These are phyloP conservation scores for Coenonympha glycerion DNA, from an alignment of 2,888 invertebrate genomes.

Conservation along the genomic window DNA sequence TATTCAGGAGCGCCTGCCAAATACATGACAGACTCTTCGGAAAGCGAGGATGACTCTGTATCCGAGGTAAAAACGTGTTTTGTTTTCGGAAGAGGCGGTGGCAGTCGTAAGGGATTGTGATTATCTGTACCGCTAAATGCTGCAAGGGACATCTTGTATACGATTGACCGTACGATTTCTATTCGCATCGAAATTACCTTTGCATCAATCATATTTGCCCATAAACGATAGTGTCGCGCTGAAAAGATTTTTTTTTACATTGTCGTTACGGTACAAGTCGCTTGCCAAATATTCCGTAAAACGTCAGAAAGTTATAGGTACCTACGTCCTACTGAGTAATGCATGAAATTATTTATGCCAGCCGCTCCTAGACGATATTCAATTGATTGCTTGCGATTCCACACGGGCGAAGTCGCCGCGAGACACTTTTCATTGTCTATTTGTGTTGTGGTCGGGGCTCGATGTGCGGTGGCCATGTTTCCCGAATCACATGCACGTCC, in stretches of 20 bases:
- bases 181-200: slow-evolving; percentile 47
- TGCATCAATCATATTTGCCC: slow-evolving; percentile 41
- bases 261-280: slow-evolving; percentile 64
- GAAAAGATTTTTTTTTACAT: slow-evolving; percentile 49
- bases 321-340: slow-evolving; percentile 72
- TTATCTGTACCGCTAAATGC: slow-evolving; percentile 78
- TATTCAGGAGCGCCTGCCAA: slow-evolving; percentile 88
- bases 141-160: slow-evolving; percentile 82
- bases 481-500: slow-evolving; percentile 70
- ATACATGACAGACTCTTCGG: slow-evolving; percentile 95
- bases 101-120: slow-evolving; percentile 73
- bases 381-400: slow-evolving; percentile 62
- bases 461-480: slow-evolving; percentile 72
- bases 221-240: slow-evolving; percentile 52
- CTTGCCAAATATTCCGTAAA: slow-evolving; percentile 76
- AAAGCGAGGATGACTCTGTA: slow-evolving; percentile 97
- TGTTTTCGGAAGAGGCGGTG: slow-evolving; percentile 74
- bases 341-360: slow-evolving; percentile 71
- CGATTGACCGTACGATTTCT: slow-evolving; percentile 59
- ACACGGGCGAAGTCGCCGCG: slow-evolving; percentile 48
- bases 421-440: slow-evolving; percentile 62
- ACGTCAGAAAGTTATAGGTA: slow-evolving; percentile 76
- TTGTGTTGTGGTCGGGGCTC: slow-evolving; percentile 63
- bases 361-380: slow-evolving; percentile 59
- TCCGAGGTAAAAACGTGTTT: slow-evolving; percentile 89